A percentile compares a stretch with the other conserved stretches of the same genome.
Conservation (phyloP, 2,888 invertebrate genomes). For the Chelonus formosanus region DNA sequence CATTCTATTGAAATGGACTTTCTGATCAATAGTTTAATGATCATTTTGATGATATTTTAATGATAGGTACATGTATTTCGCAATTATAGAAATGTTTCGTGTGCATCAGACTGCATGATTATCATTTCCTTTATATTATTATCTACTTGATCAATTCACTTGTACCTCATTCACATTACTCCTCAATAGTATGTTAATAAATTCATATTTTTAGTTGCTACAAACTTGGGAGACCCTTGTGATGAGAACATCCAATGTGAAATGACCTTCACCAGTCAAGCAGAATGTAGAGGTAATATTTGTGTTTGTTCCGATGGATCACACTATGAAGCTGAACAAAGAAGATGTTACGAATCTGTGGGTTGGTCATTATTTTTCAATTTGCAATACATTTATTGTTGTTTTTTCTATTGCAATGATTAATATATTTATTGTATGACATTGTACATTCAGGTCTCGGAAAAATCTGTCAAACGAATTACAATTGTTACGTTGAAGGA, state of each 20-base stretch:
- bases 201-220: constrained; percentile 49
- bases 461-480: constrained; percentile 54
- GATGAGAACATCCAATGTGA: constrained; percentile 59
- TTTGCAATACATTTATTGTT: neutral
- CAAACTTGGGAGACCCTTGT: constrained; percentile 57
- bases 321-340: constrained; percentile 52
- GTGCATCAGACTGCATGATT: no score
- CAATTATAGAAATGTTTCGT: no score
- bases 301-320: constrained; percentile 60
- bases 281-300: constrained; percentile 56
- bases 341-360: constrained; percentile 60
- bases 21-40: no score
- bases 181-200: no score
- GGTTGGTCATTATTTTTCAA: constrained; percentile 47
- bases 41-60: no score
- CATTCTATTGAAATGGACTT: no score
- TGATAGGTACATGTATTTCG: no score
- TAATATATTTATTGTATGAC: neutral
- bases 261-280: constrained; percentile 57
- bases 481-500: constrained; percentile 58
- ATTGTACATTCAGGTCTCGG: constrained; percentile 52
- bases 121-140: no score
- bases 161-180: no score
- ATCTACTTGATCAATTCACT: no score
- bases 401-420: neutral